These are phyloP conservation scores for Caracal caracal DNA, from an alignment of 2,113 vertebrate species.

Conservation along the genomic window DNA sequence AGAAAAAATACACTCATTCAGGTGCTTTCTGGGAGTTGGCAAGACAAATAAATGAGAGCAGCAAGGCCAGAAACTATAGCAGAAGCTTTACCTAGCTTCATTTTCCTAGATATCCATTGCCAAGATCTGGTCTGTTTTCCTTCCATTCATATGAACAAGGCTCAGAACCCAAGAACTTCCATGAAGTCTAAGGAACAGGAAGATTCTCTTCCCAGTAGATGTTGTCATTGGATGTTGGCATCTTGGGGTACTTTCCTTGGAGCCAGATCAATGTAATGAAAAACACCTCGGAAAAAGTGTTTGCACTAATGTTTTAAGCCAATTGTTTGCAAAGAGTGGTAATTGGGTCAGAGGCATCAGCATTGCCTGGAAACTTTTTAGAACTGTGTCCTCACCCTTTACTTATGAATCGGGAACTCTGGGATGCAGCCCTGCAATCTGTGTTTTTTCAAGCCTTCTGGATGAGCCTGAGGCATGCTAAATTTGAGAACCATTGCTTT, in stretches of 20 bases:
- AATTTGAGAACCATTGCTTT: constrained; percentile 35
- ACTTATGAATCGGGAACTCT: neutral
- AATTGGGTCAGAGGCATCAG: neutral
- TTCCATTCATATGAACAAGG: neutral
- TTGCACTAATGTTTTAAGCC: neutral
- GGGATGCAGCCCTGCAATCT: neutral
- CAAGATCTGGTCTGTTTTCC: neutral
- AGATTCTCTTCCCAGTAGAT: neutral
- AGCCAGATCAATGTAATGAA: neutral
- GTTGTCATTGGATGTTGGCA: neutral
- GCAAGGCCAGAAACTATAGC: neutral
- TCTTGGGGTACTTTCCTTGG: neutral
- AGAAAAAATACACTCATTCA: neutral
- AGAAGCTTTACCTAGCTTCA: neutral
- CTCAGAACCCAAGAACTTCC: neutral
- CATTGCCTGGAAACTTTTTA: neutral
- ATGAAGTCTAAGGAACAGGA: neutral
- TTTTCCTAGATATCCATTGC: neutral
- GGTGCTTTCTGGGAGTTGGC: neutral
- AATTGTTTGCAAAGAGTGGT: neutral
- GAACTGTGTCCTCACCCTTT: neutral
- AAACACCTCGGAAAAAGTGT: neutral
- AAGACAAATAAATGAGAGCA: neutral
- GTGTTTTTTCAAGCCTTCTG: neutral
- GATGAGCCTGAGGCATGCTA: neutral